Percentiles rank a stretch among this genome's conserved stretches.
phyloP scores from a whole-genome alignment of 2,113 vertebrate genomes.

The Ammodytes marinus region DNA sequence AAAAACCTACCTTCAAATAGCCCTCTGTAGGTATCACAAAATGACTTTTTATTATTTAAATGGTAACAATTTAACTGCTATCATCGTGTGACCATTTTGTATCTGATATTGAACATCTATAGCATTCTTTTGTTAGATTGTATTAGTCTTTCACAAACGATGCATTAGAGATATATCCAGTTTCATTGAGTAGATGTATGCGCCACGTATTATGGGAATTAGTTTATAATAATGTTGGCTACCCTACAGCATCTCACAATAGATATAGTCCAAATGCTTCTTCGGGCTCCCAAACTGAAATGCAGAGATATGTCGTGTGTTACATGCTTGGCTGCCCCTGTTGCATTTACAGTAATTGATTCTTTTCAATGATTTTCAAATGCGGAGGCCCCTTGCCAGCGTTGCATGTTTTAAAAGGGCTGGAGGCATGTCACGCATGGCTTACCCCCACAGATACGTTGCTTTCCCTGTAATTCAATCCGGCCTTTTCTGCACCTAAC shows the following conservation, averaged over 20 bases:
- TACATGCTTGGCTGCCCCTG: conserved; percentile 83
- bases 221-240: conserved; percentile 70
- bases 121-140: conserved; percentile 26
- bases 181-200: conserved; percentile 39
- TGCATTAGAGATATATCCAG: conserved; percentile 63
- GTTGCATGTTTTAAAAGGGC: conserved; percentile 79
- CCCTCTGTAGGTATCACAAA: background rate
- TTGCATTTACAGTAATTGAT: conserved; percentile 88
- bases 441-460: conserved; percentile 74
- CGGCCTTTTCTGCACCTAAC: conserved; percentile 67
- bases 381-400: conserved; percentile 62
- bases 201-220: conserved; percentile 60
- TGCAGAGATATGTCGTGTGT: conserved; percentile 82
- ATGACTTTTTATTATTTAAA: background rate
- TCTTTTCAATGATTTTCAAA: conserved; percentile 85
- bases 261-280: conserved; percentile 75
- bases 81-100: conserved; percentile 20
- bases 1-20: background rate
- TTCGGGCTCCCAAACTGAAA: conserved; percentile 73
- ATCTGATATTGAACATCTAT: conserved; percentile 56
- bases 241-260: conserved; percentile 65
- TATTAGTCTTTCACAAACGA: conserved; percentile 69
- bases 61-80: conserved; percentile 27
- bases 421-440: conserved; percentile 79
- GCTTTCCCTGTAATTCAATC: conserved; percentile 77